Percentiles rank a stretch among this genome's conserved stretches.
These are phyloP conservation scores for Upupa epops DNA, from an alignment of 2,113 vertebrate genomes.

Conservation along the genomic window DNA sequence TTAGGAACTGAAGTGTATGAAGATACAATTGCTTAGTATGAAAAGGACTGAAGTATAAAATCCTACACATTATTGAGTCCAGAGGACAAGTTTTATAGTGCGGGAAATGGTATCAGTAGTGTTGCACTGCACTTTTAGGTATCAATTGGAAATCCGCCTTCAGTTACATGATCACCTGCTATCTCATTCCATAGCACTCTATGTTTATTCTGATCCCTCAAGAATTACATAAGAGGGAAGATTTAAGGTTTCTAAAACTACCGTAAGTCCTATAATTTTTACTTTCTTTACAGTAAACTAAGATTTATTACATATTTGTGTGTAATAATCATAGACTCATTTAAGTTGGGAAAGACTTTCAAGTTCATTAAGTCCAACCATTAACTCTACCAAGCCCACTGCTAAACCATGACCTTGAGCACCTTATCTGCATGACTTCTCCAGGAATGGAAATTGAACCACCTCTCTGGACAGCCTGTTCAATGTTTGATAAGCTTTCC, in stretches of 20 bases:
- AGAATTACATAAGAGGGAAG: not conserved
- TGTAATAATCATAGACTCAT: not conserved
- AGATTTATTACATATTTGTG: not conserved
- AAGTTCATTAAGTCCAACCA: too few relatives aligned
- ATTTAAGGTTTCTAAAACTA: not conserved
- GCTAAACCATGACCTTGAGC: too few relatives aligned
- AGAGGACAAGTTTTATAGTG: not conserved
- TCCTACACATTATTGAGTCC: not conserved
- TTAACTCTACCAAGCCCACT: too few relatives aligned
- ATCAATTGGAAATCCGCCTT: not conserved
- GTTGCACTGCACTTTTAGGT: not conserved
- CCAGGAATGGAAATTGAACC: too few relatives aligned
- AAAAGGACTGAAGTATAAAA: too few relatives aligned
- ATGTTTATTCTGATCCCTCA: not conserved
- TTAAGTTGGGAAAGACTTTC: too few relatives aligned
- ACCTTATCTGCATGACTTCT: too few relatives aligned
- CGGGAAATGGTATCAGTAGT: not conserved
- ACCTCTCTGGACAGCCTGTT: too few relatives aligned
- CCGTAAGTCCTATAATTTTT: not conserved
- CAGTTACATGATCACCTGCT: fast-evolving
- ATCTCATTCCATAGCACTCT: not conserved
- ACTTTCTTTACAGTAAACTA: not conserved
- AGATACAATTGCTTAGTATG: not conserved
- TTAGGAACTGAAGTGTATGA: not conserved
- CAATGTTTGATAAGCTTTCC: too few relatives aligned